These are phyloP conservation scores for Stichopus horrens DNA, from an alignment of 53 echinoderm and acorn worm genomes.

Conservation along the genomic window DNA sequence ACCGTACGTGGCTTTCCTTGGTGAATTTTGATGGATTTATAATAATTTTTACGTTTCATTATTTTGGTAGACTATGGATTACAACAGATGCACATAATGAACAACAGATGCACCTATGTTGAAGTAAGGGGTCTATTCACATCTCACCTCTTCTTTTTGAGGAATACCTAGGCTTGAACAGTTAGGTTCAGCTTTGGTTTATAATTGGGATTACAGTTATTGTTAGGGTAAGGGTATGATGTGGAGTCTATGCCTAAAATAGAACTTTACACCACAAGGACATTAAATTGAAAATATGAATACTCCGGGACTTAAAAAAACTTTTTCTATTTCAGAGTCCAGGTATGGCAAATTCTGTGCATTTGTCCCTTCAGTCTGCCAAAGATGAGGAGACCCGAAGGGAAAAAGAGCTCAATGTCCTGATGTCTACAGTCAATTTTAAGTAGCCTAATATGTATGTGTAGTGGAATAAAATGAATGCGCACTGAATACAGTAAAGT, in stretches of 20 bases:
- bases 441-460: constrained; percentile 25
- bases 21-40: too few species aligned
- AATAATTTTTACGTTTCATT: not conserved
- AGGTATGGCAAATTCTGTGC: constrained; percentile 28
- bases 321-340: constrained; percentile 32
- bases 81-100: constrained; percentile 5
- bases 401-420: constrained; percentile 7
- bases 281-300: constrained; percentile 5
- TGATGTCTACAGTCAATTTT: constrained; percentile 10
- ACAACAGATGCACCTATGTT: not conserved
- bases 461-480: constrained; percentile 9
- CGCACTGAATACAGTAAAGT: not conserved
- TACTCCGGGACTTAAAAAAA: constrained; percentile 11
- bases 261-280: constrained; percentile 24
- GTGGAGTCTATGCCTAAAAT: constrained; percentile 19
- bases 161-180: constrained; percentile 22
- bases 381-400: constrained; percentile 23
- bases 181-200: constrained; percentile 23
- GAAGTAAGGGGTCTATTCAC: constrained; percentile 22
- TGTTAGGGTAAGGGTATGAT: constrained; percentile 18
- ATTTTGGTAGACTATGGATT: constrained; percentile 12
- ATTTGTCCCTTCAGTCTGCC: constrained; percentile 25
- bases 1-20: too few species aligned
- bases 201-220: constrained; percentile 22
- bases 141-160: constrained; percentile 25